Base-by-base conservation (phyloP, 2,797 vertebrate genomes). In the Anguilla marmorata region DNA sequence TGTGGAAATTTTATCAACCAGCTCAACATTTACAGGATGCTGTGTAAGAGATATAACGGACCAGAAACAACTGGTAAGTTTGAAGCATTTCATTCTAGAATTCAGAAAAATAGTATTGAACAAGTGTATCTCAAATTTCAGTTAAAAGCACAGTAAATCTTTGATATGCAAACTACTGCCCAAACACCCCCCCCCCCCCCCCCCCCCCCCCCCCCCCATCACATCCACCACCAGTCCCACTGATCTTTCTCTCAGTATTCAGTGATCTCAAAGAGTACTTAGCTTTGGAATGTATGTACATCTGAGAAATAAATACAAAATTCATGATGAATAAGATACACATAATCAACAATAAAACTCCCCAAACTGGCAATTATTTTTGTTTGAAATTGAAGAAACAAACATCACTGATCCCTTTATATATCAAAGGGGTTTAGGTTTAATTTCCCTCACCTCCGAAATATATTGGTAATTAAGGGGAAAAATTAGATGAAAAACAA, bases 391-490 rank as follows among this genome's bases (percentile, higher is more conserved):
- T 33, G 30, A 33, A 48, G 50, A 72, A 52, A n/a, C 58, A 74
- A 85, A 72, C 27, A 80, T 48, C 2, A 45, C n/a, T 48, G 7
- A 87, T 58, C 9, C 50, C 21, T 88, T 52, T 2, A 52, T 52
- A 60, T 76, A 54, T 66, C n/a, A 52, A 85, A 52, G 37, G 52
- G 45, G 52, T 56, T 52, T 54, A 33, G 37, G 56, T 80, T 85
- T 86, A 9, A 56, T 82, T 86, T 69, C 58, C 86, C 63, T 54
- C 56, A 69, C 88, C 85, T 72, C 88, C 76, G 30, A n/a, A 84
- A 69, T 72, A 79, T 66, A 60, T 83, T 63, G 11, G 84, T 86
- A 86, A 66, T 80, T 86, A 66, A 86, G 58, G 41, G 14, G 54
- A 33, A 83, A 86, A 74, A 85, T 45, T 60, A 37, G 24, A 69